Evolutionary conservation across 2,797 vertebrate species (phyloP), one percentile per base, ranked within the genome.

Genomic region (Melanotaenia parkinsoni): DNA sequence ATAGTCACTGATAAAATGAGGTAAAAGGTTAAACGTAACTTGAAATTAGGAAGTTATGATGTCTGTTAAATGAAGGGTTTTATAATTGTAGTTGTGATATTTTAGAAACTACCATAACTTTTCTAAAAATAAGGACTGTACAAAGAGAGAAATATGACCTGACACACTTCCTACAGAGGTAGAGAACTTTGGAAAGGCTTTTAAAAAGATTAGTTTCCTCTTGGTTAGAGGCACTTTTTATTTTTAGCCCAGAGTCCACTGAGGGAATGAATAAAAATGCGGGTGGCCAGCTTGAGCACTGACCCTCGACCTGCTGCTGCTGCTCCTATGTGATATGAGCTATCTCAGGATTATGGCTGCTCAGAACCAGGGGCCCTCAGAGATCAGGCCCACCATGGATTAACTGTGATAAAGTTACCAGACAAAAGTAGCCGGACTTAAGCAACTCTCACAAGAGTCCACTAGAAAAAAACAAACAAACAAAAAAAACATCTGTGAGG

Each of bases 311-410:
- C 72, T 72, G 69, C 77, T 54, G 57, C 37, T 14, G 77, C 86
- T 88, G 85, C 26, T 84, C 30, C 74, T 51, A 78, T 81, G 81
- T 82, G 90, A 91, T 91, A 90, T 75, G 82, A 85, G 73, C 65
- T 73, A 63, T 59, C 65, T 1, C 28, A 70, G 62, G 86, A 86
- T 86, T 86, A 81, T 0, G 6, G 58, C 62, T 76, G 3, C 67
- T 73, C 63, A 72, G 61, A 81, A 66, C 59, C 62, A 28, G 40
- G 43, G 67, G 58, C 68, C 72, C 77, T 70, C 26, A 57, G 69
- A 79, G 79, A 76, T 67, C 74, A 63, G 67, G 69, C 57, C 67
- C 58, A 73, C 70, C 56, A 73, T 64, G 79, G 69, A 79, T 85
- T 80, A 84, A 64, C 53, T 60, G 51, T 59, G 78, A 85, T 79